phyloP scores from a whole-genome alignment of 1,140 invertebrate species.

The Bacillus rossius region DNA sequence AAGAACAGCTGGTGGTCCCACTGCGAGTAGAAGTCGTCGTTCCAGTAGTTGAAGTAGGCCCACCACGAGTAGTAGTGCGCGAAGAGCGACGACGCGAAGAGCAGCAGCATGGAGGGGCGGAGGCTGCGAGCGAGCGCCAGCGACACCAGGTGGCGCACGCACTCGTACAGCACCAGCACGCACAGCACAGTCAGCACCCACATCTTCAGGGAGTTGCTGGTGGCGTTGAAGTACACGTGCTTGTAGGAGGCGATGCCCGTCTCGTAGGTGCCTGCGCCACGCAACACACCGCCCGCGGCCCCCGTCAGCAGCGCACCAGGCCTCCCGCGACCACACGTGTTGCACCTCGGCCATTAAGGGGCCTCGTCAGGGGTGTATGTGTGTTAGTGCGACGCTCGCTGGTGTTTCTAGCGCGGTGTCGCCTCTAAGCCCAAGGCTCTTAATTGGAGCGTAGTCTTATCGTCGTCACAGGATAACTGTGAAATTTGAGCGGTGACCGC shows the following conservation, averaged over 20 bases:
- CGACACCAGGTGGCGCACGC: constrained; percentile 54
- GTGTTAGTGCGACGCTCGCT: too few relatives aligned
- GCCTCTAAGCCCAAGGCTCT: too few relatives aligned
- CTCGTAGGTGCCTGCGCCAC: constrained; percentile 68
- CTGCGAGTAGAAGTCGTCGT: constrained; percentile 70
- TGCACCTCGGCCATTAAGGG: too few relatives aligned
- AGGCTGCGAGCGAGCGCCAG: constrained; percentile 51
- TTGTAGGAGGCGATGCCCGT: constrained; percentile 68
- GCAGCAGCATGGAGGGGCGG: constrained; percentile 60
- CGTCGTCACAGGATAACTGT: too few relatives aligned
- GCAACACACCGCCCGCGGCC: too few relatives aligned
- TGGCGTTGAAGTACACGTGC: constrained; percentile 80
- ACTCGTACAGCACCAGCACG: constrained; percentile 64
- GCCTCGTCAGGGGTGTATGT: too few relatives aligned
- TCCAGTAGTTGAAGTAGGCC: constrained; percentile 79
- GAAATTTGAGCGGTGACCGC: too few relatives aligned
- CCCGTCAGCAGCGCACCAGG: too few relatives aligned
- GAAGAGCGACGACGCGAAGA: constrained; percentile 65
- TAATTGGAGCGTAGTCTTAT: too few relatives aligned
- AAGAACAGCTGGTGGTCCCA: constrained; percentile 70
- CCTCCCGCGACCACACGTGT: too few relatives aligned
- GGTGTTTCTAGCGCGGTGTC: too few relatives aligned
- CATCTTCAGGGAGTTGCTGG: constrained; percentile 67
- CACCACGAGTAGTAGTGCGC: constrained; percentile 84
- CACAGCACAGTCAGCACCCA: constrained; percentile 61